Base-by-base conservation (phyloP, 2,888 invertebrate species). In the Argyresthia goedartella region DNA sequence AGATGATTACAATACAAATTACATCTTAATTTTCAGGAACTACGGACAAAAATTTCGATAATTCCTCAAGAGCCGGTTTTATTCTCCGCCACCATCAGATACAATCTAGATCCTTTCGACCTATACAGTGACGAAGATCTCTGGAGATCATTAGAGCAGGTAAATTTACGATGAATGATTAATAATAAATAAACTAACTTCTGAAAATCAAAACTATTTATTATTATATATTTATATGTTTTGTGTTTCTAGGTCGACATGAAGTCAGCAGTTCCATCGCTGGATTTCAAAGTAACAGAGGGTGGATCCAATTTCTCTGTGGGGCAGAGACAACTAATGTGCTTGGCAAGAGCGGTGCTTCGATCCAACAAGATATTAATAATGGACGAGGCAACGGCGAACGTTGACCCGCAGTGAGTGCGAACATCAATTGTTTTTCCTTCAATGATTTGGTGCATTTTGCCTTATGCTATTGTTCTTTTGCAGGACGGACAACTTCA, bases 311-410 rank as follows among this genome's bases (percentile, higher is more conserved):
- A 95, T 71, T 94, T 95, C 68, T 96, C 96, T 55, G 95, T 96
- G 10, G 97, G 97, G 0, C 97, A 97, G 71, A 88, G 96, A 25
- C 97, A 97, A 70, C 76, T 97, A 52, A 91, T 97, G 60, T 97
- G 97, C 67, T 81, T 97, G 56, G 97, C 96, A 0, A 88, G 97
- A 53, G 97, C 97, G 7, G 92, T 97, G 62, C 86, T 97, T 8
- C 87, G 94, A 51, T 92, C 93, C 59, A 96, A 96, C 73, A 92
- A 90, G 65, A 91, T 97, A 62, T 82, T 97, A 10, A 92, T 97
- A 62, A 88, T 97, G 81, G 97, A 97, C 68, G 97, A 97, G 81
- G 97, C 97, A 4, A 97, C 97, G 0, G 96, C 97, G 3, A 97
- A 96, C 69, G 95, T 97, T 3, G 96, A 97, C 81, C 94, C 94